Evolutionary conservation across 2,888 invertebrate species (phyloP).

Genomic region (Chymomyza procnemis): DNA sequence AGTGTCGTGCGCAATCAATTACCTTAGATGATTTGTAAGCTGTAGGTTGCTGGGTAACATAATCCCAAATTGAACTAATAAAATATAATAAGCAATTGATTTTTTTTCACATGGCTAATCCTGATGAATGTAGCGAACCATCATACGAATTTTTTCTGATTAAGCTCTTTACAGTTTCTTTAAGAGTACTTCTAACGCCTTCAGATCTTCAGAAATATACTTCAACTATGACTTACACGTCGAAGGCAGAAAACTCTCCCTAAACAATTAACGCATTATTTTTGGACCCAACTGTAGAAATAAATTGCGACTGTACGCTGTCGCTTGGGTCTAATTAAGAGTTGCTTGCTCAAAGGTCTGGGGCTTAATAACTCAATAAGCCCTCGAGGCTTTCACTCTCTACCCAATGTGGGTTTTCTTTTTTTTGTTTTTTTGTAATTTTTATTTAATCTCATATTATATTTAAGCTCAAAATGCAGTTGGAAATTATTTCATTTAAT

Average conservation of each 20-base stretch:
- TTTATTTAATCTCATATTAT: slow-evolving; percentile 4
- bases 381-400: slow-evolving; percentile 16
- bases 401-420: slow-evolving; percentile 46
- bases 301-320: neutral
- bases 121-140: too few species aligned
- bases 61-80: too few species aligned
- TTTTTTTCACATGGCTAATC: neutral
- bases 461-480: slow-evolving; percentile 39
- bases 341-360: neutral
- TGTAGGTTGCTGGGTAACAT: neutral
- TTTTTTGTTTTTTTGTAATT: slow-evolving; percentile 47
- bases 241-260: neutral
- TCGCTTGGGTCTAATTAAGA: neutral
- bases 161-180: too few species aligned
- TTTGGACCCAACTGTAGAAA: neutral
- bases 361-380: slow-evolving; percentile 57
- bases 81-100: neutral
- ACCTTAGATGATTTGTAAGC: neutral
- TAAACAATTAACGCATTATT: neutral
- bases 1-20: neutral
- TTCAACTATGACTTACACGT: too few species aligned
- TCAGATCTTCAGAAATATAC: too few species aligned
- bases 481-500: slow-evolving; percentile 65
- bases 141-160: too few species aligned
- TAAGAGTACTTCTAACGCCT: too few species aligned